Evolutionary conservation across 2,888 invertebrate species (phyloP).

Genomic region (Hirtodrosophila duncani): DNA sequence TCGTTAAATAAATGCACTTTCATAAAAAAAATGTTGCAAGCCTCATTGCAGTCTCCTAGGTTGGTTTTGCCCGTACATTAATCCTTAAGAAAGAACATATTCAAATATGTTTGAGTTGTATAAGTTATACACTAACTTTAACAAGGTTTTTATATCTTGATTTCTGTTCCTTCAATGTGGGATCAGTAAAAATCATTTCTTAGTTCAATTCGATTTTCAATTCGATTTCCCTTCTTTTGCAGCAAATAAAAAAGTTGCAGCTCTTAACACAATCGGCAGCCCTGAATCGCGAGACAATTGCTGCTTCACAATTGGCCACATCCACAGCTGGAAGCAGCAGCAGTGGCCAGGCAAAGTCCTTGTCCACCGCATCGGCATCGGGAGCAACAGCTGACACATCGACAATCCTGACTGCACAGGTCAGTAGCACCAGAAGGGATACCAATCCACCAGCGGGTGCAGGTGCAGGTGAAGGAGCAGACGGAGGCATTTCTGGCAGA

Average conservation of each 20-base stretch:
- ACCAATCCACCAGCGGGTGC: too few species aligned
- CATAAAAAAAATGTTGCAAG: too few species aligned
- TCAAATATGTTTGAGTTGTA: too few species aligned
- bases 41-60: too few species aligned
- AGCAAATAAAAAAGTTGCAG: conserved; percentile 79
- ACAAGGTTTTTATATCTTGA: too few species aligned
- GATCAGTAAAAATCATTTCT: too few species aligned
- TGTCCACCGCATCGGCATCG: conserved; percentile 54
- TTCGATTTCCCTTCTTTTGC: conserved; percentile 43
- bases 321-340: conserved; percentile 68
- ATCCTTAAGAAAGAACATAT: too few species aligned
- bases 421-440: conserved; percentile 46
- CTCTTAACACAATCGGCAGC: conserved; percentile 78
- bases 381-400: conserved; percentile 57
- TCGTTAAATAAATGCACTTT: too few species aligned
- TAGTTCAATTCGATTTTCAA: background rate
- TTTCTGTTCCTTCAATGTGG: too few species aligned
- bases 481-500: conserved; percentile 51
- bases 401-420: conserved; percentile 59
- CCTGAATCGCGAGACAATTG: conserved; percentile 78
- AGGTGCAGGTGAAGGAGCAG: conserved; percentile 47
- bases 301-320: conserved; percentile 78
- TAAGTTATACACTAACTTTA: too few species aligned
- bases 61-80: too few species aligned
- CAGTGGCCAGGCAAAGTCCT: conserved; percentile 49